A percentile compares a stretch with the other conserved stretches of the same genome.
phyloP scores from a whole-genome alignment of 2,113 vertebrate genomes.

The Xiphophorus hellerii region DNA sequence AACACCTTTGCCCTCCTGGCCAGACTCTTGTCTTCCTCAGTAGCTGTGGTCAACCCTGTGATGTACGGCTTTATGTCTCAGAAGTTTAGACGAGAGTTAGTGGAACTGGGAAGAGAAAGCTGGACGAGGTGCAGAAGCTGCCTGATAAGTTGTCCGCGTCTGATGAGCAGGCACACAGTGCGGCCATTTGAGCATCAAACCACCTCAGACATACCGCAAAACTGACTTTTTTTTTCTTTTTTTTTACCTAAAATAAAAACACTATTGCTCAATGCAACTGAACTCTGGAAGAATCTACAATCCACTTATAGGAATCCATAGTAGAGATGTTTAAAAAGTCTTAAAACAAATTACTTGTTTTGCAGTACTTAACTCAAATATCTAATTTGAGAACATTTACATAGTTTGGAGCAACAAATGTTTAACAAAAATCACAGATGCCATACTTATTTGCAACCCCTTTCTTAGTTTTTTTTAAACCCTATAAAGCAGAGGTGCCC shows the following conservation, averaged over 20 bases:
- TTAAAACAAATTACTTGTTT: no score
- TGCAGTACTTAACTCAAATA: no score
- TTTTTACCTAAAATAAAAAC: neutral
- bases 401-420: no score
- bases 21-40: slow-evolving; percentile 75
- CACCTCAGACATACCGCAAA: slow-evolving; percentile 52
- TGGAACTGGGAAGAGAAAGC: slow-evolving; percentile 48
- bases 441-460: neutral
- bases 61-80: slow-evolving; percentile 79
- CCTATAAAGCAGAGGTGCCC: no score
- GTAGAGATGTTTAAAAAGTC: no score
- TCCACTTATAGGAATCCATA: no score
- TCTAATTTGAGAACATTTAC: no score
- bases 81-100: slow-evolving; percentile 77
- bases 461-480: neutral
- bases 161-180: slow-evolving; percentile 61
- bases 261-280: neutral
- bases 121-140: slow-evolving; percentile 50
- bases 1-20: slow-evolving; percentile 61
- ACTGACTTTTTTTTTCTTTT: slow-evolving; percentile 19
- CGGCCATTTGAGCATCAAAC: slow-evolving; percentile 72
- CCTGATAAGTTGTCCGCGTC: slow-evolving; percentile 38
- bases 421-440: no score
- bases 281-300: neutral
- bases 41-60: slow-evolving; percentile 77